Percentiles rank a stretch among this genome's conserved stretches.
Conservation (phyloP, 2,888 invertebrate genomes). For the Sabellastarte sp. region DNA sequence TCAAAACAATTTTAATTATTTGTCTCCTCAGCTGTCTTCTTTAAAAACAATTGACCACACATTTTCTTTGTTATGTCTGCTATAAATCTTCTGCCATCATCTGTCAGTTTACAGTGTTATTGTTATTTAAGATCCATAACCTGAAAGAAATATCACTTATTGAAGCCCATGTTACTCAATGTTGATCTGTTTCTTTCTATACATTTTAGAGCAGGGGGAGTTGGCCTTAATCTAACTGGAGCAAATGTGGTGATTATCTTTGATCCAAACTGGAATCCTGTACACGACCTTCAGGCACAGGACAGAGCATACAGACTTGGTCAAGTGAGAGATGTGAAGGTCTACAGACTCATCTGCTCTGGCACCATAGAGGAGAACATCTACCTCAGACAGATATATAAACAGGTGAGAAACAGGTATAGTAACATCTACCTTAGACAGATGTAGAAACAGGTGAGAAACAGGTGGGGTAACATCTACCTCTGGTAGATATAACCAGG, state of each 20-base stretch:
- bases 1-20: no score
- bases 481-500: no score
- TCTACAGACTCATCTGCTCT: constrained; percentile 50
- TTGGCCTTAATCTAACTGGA: constrained; percentile 55
- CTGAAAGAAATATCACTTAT: background rate
- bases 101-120: no score
- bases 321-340: constrained; percentile 44
- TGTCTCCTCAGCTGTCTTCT: no score
- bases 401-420: constrained; percentile 53
- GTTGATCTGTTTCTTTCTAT: constrained; percentile 4
- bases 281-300: constrained; percentile 58
- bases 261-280: constrained; percentile 60
- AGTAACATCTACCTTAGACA: no score
- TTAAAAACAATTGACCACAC: no score
- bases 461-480: no score
- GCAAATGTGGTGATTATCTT: constrained; percentile 57
- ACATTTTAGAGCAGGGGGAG: constrained; percentile 54
- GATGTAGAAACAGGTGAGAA: no score
- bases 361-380: constrained; percentile 58
- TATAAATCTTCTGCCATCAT: no score
- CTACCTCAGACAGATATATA: constrained; percentile 57
- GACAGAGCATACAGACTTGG: constrained; percentile 31
- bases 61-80: no score
- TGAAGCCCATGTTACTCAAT: background rate
- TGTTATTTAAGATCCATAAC: no score